A percentile compares a stretch with the other conserved stretches of the same genome.
phyloP scores from a whole-genome alignment of 2,888 invertebrate genomes.

The Morpho achilles region DNA sequence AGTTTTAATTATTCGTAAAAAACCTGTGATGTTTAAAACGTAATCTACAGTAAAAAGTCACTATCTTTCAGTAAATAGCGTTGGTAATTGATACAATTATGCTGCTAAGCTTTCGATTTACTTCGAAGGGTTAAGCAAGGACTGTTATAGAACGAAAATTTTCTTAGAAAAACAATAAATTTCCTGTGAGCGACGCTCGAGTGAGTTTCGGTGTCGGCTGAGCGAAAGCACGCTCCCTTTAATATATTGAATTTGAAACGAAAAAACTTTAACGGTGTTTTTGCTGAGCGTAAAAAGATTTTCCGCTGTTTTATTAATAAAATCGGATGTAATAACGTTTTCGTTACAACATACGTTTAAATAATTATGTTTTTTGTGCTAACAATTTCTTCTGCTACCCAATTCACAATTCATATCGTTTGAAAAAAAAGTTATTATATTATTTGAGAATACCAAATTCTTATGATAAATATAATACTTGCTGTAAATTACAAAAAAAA shows the following conservation, averaged over 20 bases:
- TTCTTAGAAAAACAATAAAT: slow-evolving; percentile 80
- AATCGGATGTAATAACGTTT: not conserved
- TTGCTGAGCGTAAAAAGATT: slow-evolving; percentile 26
- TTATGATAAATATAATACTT: too few relatives aligned
- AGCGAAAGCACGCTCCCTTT: slow-evolving; percentile 75
- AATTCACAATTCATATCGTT: too few relatives aligned
- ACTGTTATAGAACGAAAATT: slow-evolving; percentile 67
- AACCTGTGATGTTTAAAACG: too few relatives aligned
- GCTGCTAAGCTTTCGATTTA: slow-evolving; percentile 41
- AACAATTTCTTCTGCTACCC: too few relatives aligned
- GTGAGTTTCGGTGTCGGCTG: slow-evolving; percentile 77
- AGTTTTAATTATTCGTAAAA: too few relatives aligned
- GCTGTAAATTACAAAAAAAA: too few relatives aligned
- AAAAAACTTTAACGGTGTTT: slow-evolving; percentile 74
- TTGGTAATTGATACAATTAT: slow-evolving; percentile 3
- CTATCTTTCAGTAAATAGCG: slow-evolving; percentile 9
- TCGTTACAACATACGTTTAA: too few relatives aligned
- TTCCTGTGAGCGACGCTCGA: slow-evolving; percentile 75
- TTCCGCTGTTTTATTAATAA: not conserved
- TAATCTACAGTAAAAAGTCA: not conserved
- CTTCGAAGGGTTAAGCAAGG: slow-evolving; percentile 51
- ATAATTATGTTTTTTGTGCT: too few relatives aligned
- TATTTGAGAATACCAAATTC: too few relatives aligned
- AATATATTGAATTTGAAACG: slow-evolving; percentile 80
- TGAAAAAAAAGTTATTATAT: too few relatives aligned